phyloP scores from a whole-genome alignment of 2,797 vertebrate genomes.

The Basileuterus tristriatus region DNA sequence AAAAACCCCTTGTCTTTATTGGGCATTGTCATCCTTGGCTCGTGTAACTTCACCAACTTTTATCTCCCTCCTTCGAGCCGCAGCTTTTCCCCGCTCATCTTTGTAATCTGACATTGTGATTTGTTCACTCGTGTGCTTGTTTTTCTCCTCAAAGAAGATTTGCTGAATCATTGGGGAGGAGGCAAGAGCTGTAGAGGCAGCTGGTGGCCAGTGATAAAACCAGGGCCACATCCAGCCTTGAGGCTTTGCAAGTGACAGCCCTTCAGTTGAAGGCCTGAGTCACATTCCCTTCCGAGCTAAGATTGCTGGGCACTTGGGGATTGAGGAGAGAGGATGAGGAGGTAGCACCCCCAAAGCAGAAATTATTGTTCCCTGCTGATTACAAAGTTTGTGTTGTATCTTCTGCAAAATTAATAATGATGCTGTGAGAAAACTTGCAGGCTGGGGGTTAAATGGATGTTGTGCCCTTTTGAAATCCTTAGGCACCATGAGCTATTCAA shows the following conservation, averaged over 20 bases:
- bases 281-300: slow-evolving; percentile 56
- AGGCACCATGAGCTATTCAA: background rate
- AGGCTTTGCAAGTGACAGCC: slow-evolving; percentile 28
- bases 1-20: background rate
- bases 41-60: background rate
- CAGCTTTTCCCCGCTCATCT: slow-evolving; percentile 31
- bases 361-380: background rate
- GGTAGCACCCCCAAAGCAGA: background rate
- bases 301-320: slow-evolving; percentile 56
- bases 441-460: background rate
- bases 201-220: slow-evolving; percentile 73
- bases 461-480: background rate
- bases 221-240: slow-evolving; percentile 2
- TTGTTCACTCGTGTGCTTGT: slow-evolving; percentile 66
- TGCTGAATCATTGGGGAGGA: slow-evolving; percentile 76
- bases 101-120: slow-evolving; percentile 80
- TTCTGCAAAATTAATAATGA: background rate
- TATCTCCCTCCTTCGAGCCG: slow-evolving; percentile 25
- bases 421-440: background rate
- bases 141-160: slow-evolving; percentile 65
- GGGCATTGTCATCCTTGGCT: background rate
- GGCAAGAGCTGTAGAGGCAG: slow-evolving; percentile 57
- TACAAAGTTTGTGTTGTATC: background rate
- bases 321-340: background rate
- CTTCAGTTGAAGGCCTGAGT: slow-evolving; percentile 9